Evolutionary conservation across 2,888 invertebrate species (phyloP).

Genomic region (Saturnia pavonia): DNA sequence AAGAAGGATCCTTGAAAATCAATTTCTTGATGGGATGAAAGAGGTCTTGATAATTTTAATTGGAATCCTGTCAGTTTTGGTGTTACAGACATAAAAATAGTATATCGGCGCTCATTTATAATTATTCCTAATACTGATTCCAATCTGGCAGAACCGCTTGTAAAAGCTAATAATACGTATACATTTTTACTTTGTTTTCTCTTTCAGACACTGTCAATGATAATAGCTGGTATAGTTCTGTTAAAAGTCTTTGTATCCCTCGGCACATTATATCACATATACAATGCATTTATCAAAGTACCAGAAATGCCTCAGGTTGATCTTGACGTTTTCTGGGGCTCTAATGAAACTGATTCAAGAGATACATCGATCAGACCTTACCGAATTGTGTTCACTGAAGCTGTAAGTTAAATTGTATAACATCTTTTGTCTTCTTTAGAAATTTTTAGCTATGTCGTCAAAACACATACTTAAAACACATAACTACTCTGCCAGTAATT

Average conservation of each 20-base stretch:
- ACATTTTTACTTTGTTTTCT: neutral
- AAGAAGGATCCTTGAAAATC: too few relatives aligned
- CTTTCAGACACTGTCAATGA: constrained; percentile 18
- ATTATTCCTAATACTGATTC: too few relatives aligned
- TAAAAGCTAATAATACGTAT: too few relatives aligned
- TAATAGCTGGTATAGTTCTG: constrained; percentile 31
- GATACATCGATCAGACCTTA: constrained; percentile 82
- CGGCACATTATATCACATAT: constrained; percentile 39
- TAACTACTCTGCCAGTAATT: too few relatives aligned
- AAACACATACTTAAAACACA: too few relatives aligned
- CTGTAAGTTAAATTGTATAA: constrained; percentile 74
- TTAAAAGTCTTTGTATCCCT: constrained; percentile 33
- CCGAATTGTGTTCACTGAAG: constrained; percentile 80
- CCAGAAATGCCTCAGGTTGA: constrained; percentile 61
- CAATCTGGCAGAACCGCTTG: too few relatives aligned
- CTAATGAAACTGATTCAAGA: constrained; percentile 38
- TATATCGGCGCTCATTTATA: too few relatives aligned
- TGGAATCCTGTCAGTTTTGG: neutral
- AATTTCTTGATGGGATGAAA: neutral
- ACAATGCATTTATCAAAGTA: constrained; percentile 38
- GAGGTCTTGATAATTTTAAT: neutral
- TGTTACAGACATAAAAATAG: too few relatives aligned
- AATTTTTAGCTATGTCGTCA: constrained; percentile 17
- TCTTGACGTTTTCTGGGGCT: constrained; percentile 63
- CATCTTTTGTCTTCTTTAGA: neutral